Conservation (phyloP, 1,140 invertebrate species). For the Bombus pyrosoma region DNA sequence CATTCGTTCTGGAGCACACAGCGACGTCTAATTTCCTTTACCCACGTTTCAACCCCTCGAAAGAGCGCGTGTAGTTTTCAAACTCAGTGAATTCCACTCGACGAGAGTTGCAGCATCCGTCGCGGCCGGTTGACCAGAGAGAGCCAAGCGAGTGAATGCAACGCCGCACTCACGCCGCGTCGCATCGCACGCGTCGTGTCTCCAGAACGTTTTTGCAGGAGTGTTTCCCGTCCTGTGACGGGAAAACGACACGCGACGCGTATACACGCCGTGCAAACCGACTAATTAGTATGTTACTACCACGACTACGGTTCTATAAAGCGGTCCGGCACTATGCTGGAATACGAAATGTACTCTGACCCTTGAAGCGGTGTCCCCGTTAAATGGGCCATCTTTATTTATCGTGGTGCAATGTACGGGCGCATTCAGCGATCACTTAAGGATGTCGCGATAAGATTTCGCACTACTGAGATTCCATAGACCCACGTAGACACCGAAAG, state of each 20-base stretch:
- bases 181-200: too few species aligned
- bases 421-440: conserved; percentile 10
- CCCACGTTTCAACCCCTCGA: neutral
- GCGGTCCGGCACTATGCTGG: conserved; percentile 58
- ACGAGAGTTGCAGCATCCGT: conserved; percentile 32
- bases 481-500: neutral
- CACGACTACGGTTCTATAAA: conserved; percentile 67
- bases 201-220: conserved; percentile 30
- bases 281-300: conserved; percentile 75
- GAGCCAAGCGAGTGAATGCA: neutral
- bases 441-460: conserved; percentile 36
- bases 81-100: neutral
- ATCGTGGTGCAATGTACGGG: conserved; percentile 47
- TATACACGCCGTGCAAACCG: conserved; percentile 67
- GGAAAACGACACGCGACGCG: conserved; percentile 45
- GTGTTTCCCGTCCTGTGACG: conserved; percentile 42
- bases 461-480: neutral
- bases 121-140: neutral
- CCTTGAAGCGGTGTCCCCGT: conserved; percentile 28
- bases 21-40: neutral
- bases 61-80: neutral
- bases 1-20: neutral
- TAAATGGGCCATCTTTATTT: conserved; percentile 70
- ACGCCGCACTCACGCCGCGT: neutral
- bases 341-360: conserved; percentile 71